These are phyloP conservation scores for Ariolimax columbianus DNA, from an alignment of 2,888 invertebrate species.

Conservation along the genomic window DNA sequence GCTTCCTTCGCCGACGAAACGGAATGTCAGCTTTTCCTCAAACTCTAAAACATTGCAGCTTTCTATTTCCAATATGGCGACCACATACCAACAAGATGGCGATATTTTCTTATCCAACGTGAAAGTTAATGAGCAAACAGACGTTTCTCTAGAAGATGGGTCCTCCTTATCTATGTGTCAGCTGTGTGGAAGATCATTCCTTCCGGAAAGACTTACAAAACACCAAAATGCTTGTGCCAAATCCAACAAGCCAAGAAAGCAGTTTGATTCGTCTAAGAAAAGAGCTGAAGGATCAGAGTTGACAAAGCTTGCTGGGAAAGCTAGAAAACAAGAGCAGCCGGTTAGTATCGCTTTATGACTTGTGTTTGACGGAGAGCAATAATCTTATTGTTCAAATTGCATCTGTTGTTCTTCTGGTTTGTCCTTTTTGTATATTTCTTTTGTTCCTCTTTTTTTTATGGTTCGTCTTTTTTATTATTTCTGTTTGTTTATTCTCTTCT, in stretches of 20 bases:
- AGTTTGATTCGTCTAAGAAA: slow-evolving; percentile 74
- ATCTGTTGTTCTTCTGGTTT: too few relatives aligned
- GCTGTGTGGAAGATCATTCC: slow-evolving; percentile 89
- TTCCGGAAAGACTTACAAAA: slow-evolving; percentile 84
- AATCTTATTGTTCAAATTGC: too few relatives aligned
- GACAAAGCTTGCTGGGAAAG: slow-evolving; percentile 84
- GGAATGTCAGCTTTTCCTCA: not conserved
- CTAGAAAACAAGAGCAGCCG: slow-evolving; percentile 38
- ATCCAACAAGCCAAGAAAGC: slow-evolving; percentile 71
- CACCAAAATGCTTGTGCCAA: slow-evolving; percentile 72
- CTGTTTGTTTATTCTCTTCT: too few relatives aligned
- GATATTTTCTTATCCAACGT: not conserved
- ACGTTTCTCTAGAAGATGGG: slow-evolving; percentile 57
- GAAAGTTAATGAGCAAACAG: slow-evolving; percentile 56
- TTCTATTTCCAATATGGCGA: not conserved
- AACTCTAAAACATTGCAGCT: not conserved
- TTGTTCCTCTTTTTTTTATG: too few relatives aligned
- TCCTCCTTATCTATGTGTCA: slow-evolving; percentile 82
- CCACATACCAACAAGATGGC: slow-evolving; percentile 38
- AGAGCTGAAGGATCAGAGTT: slow-evolving; percentile 90
- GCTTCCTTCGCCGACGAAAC: not conserved
- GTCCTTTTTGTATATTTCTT: too few relatives aligned
- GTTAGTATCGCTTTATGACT: slow-evolving; percentile 56
- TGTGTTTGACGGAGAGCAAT: too few relatives aligned
- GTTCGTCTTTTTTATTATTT: too few relatives aligned